Evolutionary conservation across 2,113 vertebrate genomes (phyloP), one percentile per base, ranked within the genome.

Genomic region (Jaculus jaculus): DNA sequence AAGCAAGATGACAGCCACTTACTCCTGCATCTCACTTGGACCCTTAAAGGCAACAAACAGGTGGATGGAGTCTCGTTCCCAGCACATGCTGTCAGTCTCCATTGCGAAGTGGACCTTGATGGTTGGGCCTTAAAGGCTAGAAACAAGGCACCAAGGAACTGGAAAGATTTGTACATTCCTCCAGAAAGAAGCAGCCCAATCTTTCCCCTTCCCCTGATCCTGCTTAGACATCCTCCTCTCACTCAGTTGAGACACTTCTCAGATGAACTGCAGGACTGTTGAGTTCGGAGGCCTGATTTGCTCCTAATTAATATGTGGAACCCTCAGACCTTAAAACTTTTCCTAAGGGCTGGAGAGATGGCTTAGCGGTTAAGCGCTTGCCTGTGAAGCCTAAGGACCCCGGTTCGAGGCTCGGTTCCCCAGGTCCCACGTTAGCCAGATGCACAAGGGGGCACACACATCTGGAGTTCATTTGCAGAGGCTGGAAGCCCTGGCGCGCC

Each of bases 141-240:
- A 97, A 96, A 93, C 90, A 75, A 96, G 95, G 97, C 97, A 92
- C 95, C 8, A 47, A 96, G 96, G 97, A 97, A 92, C 93, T 60
- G 95, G 96, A 94, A 97, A 39, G 97, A 94, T 97, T 97, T 98
- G 97, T 96, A 97, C 96, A 97, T 84, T 84, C 92, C 93, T 97
- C 97, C 96, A 92, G 96, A 96, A 96, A 96, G 97, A 96, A 97
- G 93, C 5, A 3, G 88, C 93, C 32, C 92, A 89, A 17, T 71
- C 93, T n/a, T 63, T 47, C 85, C 91, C 79, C 72, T 93, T 96
- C 93, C 75, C 0, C 69, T 81, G 24, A 21, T 72, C 96, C 95
- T 87, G 93, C 72, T 79, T 95, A 94, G 97, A n/a, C 54, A 34
- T 54, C 77, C 54, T 69, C 92, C 66, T 80, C 34, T 96, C 92